Evolutionary conservation across 2,797 vertebrate species (phyloP), one percentile per base, ranked within the genome.

Genomic region (Ciconia nigra): DNA sequence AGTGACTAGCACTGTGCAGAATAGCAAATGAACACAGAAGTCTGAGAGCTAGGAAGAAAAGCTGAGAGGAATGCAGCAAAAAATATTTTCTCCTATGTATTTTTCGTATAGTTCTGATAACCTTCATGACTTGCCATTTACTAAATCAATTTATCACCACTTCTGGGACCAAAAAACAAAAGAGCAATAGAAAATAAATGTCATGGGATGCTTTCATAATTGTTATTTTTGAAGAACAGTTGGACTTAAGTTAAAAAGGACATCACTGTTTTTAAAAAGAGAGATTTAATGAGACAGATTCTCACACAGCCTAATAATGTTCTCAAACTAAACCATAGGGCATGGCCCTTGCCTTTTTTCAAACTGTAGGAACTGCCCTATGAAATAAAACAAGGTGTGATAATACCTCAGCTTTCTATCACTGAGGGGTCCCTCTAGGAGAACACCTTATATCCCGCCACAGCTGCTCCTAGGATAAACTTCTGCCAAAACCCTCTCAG

Each of bases 31-130:
- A 93, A 78, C 2, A 18, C 33, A 13, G 25, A 87, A 65, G 55
- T 29, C 65, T 72, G 7, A 81, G 63, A 88, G 76, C 42, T 49
- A 66, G 44, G 47, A 58, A 58, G 28, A 41, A 86, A 88, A 90
- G 33, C 83, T 70, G 66, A 88, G 61, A 93, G 69, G 87, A 96
- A 96, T 95, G 89, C 80, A 88, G 91, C 44, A 91, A 95, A 87
- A 94, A 76, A 41, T 70, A 90, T 82, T 81, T 94, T 90, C 86
- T 76, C 46, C 85, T 88, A 66, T 80, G 62, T 79, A 88, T 91
- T 95, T 95, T 91, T 91, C 87, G 80, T 90, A 33, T 13, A 37
- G 29, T 69, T 83, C 58, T 83, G 94, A 93, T 95, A 96, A 95
- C 88, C 77, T 52, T 55, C 1, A 1, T 37, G 85, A 57, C 72